A percentile compares a stretch with the other conserved stretches of the same genome.
These are phyloP conservation scores for Aplysina aerophoba DNA, from an alignment of 37 sponge, comb jelly and placozoan species.

Conservation along the genomic window DNA sequence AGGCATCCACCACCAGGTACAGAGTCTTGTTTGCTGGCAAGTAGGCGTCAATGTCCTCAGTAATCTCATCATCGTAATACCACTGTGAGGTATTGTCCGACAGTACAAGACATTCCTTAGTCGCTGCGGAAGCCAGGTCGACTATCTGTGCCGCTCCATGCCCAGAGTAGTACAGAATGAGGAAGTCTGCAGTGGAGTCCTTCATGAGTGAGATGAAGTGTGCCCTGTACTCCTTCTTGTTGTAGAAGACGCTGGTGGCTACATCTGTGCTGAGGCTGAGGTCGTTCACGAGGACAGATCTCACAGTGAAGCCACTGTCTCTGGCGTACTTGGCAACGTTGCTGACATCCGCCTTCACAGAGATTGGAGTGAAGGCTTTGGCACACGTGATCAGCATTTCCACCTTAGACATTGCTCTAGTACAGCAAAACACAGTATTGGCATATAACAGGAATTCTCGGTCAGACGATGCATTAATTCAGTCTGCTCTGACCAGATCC, in stretches of 20 bases:
- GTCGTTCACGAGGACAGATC: neutral
- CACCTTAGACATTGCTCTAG: neutral
- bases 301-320: neutral
- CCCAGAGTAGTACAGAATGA: neutral
- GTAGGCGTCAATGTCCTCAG: slow-evolving; percentile 12
- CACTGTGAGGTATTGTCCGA: neutral
- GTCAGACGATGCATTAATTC: too few relatives aligned
- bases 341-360: neutral
- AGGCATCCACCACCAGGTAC: slow-evolving; percentile 5
- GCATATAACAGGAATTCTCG: too few relatives aligned
- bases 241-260: neutral
- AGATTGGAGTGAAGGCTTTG: neutral
- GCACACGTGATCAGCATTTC: neutral
- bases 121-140: neutral
- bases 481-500: too few relatives aligned
- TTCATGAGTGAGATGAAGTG: neutral
- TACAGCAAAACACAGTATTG: too few relatives aligned
- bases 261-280: neutral
- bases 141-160: neutral
- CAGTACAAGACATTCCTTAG: neutral
- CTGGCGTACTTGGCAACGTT: neutral
- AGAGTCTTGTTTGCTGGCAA: neutral
- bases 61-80: slow-evolving; percentile 4
- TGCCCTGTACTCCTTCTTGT: neutral
- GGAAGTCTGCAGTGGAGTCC: neutral